These are phyloP conservation scores for Rana temporaria DNA, from an alignment of 2,113 vertebrate genomes.

Conservation along the genomic window DNA sequence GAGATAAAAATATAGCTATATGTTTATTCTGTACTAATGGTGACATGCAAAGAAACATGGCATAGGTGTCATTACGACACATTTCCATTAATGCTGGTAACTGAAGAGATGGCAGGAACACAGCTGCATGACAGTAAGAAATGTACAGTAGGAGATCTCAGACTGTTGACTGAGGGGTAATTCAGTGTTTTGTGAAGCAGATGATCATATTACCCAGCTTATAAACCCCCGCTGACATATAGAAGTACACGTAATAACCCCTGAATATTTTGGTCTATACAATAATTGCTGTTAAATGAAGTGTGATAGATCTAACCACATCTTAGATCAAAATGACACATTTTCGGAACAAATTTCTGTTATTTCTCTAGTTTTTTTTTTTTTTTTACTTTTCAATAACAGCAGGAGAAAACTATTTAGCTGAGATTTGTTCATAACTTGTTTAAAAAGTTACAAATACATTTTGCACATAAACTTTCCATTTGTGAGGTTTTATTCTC, in stretches of 20 bases:
- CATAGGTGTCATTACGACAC: no score
- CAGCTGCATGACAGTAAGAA: background rate
- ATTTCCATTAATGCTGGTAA: no score
- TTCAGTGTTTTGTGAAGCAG: constrained; percentile 5
- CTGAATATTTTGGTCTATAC: constrained; percentile 6
- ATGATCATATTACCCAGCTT: constrained; percentile 5
- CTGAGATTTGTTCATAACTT: no score
- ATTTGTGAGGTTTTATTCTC: no score
- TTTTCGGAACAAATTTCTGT: background rate
- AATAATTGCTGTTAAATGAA: constrained; percentile 43
- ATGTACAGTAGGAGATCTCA: background rate
- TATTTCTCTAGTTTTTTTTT: background rate
- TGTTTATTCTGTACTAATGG: no score
- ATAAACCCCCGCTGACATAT: constrained; percentile 15
- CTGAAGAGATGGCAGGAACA: no score
- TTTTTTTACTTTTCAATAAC: background rate
- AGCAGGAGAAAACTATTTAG: no score
- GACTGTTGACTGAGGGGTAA: background rate
- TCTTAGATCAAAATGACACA: background rate
- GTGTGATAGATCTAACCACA: constrained; percentile 9
- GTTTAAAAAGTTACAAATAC: no score
- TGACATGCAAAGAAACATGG: no score
- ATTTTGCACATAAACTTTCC: no score
- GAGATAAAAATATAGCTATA: no score
- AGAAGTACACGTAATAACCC: constrained; percentile 22